A percentile compares a stretch with the other conserved stretches of the same genome.
phyloP scores from a whole-genome alignment of 2,888 invertebrate genomes.

The Clanis bilineata region DNA sequence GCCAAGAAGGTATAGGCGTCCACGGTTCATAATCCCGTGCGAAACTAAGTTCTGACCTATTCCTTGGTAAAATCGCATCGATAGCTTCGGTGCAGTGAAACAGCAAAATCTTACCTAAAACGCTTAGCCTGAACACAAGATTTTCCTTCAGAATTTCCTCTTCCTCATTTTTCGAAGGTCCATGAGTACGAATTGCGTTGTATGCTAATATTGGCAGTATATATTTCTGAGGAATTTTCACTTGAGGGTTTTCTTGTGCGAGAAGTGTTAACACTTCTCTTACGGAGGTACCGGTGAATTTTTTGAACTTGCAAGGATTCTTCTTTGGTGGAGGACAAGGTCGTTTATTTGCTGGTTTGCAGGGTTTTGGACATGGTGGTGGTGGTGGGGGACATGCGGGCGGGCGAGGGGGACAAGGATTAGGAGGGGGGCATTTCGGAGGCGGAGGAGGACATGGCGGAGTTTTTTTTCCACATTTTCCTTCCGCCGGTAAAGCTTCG shows the following conservation, averaged over 20 bases:
- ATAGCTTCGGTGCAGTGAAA: conserved; percentile 3
- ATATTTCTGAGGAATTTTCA: not conserved
- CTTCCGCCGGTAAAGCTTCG: conserved; percentile 27
- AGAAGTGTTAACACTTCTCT: conserved; percentile 21
- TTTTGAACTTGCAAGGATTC: conserved; percentile 32
- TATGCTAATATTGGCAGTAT: not conserved
- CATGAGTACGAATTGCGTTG: not conserved
- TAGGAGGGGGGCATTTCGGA: conserved; percentile 34
- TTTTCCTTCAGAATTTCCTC: not conserved
- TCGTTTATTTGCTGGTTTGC: conserved; percentile 29
- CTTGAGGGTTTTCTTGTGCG: conserved; percentile 22
- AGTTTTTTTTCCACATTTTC: conserved; percentile 31
- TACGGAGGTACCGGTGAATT: conserved; percentile 18
- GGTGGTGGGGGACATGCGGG: conserved; percentile 25
- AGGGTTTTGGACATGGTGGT: conserved; percentile 33
- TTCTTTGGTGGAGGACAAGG: conserved; percentile 27
- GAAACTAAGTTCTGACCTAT: conserved; percentile 21
- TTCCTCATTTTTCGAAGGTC: not conserved
- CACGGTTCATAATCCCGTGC: conserved; percentile 58
- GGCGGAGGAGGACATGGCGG: conserved; percentile 36
- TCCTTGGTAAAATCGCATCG: not conserved
- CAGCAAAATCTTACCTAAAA: conserved; percentile 1
- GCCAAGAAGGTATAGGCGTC: conserved; percentile 67
- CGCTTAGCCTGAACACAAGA: not conserved
- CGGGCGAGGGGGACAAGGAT: conserved; percentile 21